Conservation (phyloP, 2,113 vertebrate genomes). For the Callipepla californica region DNA sequence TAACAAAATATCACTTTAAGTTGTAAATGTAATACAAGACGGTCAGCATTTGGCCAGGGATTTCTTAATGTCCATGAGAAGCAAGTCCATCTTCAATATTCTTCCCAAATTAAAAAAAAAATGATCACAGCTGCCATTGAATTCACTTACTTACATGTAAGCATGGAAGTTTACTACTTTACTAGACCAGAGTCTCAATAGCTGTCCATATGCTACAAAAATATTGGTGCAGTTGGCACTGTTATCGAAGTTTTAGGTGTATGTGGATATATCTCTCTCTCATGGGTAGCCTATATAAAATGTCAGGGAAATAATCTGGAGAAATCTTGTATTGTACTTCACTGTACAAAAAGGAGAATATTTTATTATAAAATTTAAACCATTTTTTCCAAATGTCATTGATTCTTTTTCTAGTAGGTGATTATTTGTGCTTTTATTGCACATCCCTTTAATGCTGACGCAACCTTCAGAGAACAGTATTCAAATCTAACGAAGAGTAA, state of each 20-base stretch:
- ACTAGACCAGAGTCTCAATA: not conserved
- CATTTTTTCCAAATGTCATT: fast-evolving
- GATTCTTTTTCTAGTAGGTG: not conserved
- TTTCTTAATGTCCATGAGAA: not conserved
- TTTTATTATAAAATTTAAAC: not conserved
- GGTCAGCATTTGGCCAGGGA: not conserved
- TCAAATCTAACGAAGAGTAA: not conserved
- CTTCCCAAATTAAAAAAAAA: not conserved
- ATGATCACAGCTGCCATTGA: not conserved
- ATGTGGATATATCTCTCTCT: fast-evolving
- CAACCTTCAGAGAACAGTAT: not conserved
- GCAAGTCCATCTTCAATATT: not conserved
- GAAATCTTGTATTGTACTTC: not conserved
- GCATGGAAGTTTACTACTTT: not conserved
- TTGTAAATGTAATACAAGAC: not conserved
- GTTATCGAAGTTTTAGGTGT: not conserved
- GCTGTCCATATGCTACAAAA: not conserved
- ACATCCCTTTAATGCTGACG: not conserved
- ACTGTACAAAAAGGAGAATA: not conserved
- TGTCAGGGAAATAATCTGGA: not conserved
- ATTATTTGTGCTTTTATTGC: not conserved
- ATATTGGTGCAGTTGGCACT: not conserved
- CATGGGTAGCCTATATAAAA: not conserved
- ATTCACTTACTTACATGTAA: not conserved
- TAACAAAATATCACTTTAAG: not conserved